phyloP scores from a whole-genome alignment of 1,140 invertebrate species.

The Lucilia cuprina region DNA sequence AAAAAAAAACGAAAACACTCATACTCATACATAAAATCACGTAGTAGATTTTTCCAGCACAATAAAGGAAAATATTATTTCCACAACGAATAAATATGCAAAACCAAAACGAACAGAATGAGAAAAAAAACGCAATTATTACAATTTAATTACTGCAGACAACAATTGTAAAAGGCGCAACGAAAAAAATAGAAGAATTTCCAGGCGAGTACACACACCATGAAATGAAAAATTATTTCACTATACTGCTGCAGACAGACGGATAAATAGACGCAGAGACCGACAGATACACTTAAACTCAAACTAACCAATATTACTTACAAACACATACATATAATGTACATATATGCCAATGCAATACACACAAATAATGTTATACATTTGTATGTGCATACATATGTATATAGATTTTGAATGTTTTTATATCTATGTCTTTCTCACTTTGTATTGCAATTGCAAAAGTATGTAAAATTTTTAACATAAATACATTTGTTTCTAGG shows the following conservation, averaged over 20 bases:
- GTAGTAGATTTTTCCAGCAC: background rate
- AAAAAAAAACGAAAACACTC: background rate
- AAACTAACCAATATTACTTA: background rate
- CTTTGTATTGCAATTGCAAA: background rate
- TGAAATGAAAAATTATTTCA: constrained; percentile 27
- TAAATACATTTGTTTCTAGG: constrained; percentile 23
- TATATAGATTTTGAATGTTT: background rate
- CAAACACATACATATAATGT: background rate
- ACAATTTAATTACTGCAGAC: constrained; percentile 32
- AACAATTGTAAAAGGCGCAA: constrained; percentile 1
- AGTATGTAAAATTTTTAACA: background rate
- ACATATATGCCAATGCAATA: background rate
- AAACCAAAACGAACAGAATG: background rate
- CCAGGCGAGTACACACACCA: constrained; percentile 16
- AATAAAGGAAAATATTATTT: background rate
- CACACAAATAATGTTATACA: background rate
- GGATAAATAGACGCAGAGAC: no score
- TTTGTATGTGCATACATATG: no score
- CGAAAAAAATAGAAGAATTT: background rate
- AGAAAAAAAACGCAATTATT: constrained; percentile 18
- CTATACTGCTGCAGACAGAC: no score
- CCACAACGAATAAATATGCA: background rate
- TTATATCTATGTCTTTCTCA: background rate
- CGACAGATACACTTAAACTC: background rate
- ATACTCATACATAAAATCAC: background rate